Evolutionary conservation across 2,888 invertebrate species (phyloP).

Genomic region (Polyommatus icarus): DNA sequence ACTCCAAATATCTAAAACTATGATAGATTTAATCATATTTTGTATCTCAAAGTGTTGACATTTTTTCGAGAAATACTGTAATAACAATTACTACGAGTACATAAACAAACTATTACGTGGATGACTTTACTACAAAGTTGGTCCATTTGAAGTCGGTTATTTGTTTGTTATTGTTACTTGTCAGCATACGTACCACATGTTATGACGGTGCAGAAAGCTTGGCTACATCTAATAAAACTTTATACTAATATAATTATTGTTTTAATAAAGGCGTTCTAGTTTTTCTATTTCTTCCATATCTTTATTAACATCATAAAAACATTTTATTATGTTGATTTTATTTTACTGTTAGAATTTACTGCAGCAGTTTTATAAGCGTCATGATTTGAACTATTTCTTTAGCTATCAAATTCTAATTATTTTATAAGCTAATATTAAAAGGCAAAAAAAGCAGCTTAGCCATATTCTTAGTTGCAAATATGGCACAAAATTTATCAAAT

Average conservation of each 20-base stretch:
- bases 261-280: neutral
- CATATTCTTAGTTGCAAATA: neutral
- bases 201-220: slow-evolving; percentile 39
- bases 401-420: neutral
- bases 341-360: neutral
- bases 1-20: too few relatives aligned
- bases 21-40: neutral
- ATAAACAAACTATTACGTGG: neutral
- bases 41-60: neutral
- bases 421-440: neutral
- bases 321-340: neutral
- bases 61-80: neutral
- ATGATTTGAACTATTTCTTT: neutral
- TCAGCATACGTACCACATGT: slow-evolving; percentile 47
- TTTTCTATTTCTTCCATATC: neutral
- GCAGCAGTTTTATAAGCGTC: neutral
- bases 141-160: slow-evolving; percentile 9
- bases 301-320: neutral
- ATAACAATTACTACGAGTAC: neutral
- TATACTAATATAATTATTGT: neutral
- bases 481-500: neutral
- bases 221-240: slow-evolving; percentile 37
- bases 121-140: neutral
- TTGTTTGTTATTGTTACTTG: slow-evolving; percentile 38
- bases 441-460: neutral